These are phyloP conservation scores for Penelope pileata DNA, from an alignment of 2,113 vertebrate species.

Conservation along the genomic window DNA sequence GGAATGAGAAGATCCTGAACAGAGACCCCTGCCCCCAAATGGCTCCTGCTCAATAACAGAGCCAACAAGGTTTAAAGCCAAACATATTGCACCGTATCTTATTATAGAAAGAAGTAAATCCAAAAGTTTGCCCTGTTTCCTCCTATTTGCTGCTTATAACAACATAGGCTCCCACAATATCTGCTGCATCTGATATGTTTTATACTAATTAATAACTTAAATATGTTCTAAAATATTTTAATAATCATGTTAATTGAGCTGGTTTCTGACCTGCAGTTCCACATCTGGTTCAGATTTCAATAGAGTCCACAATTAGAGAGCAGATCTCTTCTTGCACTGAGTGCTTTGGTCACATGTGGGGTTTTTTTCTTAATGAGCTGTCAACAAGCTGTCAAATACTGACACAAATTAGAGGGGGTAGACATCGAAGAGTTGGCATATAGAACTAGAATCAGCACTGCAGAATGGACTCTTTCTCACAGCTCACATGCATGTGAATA, in stretches of 20 bases:
- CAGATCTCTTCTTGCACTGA: background rate
- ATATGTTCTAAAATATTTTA: background rate
- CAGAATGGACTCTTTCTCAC: background rate
- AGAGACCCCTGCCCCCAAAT: background rate
- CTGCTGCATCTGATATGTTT: background rate
- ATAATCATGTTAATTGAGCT: conserved; percentile 10
- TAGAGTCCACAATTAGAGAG: conserved; percentile 5
- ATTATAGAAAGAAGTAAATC: background rate
- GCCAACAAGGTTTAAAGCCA: background rate
- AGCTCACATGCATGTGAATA: background rate
- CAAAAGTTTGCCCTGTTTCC: background rate
- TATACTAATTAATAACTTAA: background rate
- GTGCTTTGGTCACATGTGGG: background rate
- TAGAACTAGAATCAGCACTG: background rate
- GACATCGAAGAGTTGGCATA: background rate
- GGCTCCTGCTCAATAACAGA: background rate
- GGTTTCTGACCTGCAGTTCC: background rate
- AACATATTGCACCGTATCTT: background rate
- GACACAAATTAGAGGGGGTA: conserved; percentile 1
- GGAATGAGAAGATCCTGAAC: background rate
- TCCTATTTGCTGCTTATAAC: background rate
- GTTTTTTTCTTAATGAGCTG: conserved; percentile 12
- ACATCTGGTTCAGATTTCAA: background rate
- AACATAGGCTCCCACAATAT: background rate
- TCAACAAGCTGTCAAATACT: conserved; percentile 46